A percentile compares a stretch with the other conserved stretches of the same genome.
phyloP scores from a whole-genome alignment of 2,888 invertebrate species.

The Mythimna ferrago region DNA sequence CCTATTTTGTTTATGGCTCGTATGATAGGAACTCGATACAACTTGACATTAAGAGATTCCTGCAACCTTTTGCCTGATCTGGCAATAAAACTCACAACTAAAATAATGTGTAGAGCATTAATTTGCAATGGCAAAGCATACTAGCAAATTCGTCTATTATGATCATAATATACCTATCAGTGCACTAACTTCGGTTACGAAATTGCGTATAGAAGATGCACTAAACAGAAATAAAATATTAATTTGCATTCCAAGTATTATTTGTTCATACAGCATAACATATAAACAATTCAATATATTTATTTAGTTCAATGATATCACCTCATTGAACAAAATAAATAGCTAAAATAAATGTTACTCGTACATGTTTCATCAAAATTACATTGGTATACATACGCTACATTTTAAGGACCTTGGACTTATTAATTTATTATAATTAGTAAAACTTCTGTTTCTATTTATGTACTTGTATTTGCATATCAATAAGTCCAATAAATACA shows the following conservation, averaged over 20 bases:
- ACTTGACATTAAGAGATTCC: neutral
- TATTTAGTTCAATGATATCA: too few species aligned
- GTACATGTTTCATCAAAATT: neutral
- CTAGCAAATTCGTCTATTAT: too few species aligned
- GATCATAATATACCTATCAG: neutral
- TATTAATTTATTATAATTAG: neutral
- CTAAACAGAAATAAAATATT: neutral
- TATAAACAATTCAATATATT: neutral
- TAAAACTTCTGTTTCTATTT: neutral
- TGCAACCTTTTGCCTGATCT: neutral
- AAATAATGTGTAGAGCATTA: neutral
- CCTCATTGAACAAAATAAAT: neutral
- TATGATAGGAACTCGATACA: neutral
- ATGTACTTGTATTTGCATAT: too few species aligned
- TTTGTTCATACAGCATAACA: too few species aligned
- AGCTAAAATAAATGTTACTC: neutral
- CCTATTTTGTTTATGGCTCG: neutral
- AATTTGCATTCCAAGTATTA: neutral
- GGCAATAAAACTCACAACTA: neutral
- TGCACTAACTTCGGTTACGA: neutral
- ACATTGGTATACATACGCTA: neutral
- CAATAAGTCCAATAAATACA: neutral
- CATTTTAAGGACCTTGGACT: neutral
- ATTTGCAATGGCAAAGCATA: neutral
- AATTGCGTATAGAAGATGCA: neutral